These are phyloP conservation scores for Gnathonemus longibarbis DNA, from an alignment of 2,113 vertebrate species.

Conservation along the genomic window DNA sequence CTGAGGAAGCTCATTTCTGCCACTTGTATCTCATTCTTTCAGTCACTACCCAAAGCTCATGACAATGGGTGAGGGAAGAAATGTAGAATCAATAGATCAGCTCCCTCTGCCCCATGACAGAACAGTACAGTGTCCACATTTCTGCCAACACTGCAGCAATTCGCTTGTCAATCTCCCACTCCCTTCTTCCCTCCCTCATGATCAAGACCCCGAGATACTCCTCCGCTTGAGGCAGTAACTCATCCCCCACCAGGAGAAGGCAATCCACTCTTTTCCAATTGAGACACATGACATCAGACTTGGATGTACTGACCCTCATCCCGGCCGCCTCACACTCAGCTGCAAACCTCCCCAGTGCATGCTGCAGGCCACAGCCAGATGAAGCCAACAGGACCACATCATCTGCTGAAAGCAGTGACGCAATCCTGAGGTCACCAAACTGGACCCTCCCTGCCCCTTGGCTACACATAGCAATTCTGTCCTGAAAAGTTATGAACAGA, in stretches of 20 bases:
- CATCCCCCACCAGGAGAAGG: too few relatives aligned
- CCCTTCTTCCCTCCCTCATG: too few relatives aligned
- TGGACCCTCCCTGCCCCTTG: neutral
- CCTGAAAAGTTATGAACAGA: neutral
- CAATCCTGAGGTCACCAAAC: neutral
- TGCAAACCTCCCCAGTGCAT: neutral
- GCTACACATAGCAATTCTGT: neutral
- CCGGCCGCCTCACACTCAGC: neutral
- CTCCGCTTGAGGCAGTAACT: too few relatives aligned
- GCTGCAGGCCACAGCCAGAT: neutral
- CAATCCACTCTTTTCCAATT: neutral
- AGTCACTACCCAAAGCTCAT: neutral
- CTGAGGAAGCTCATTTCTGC: neutral
- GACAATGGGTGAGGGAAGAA: neutral
- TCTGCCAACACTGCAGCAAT: too few relatives aligned
- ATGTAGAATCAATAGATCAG: too few relatives aligned
- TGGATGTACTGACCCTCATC: neutral
- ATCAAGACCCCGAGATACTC: too few relatives aligned
- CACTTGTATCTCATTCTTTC: neutral
- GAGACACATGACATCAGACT: neutral
- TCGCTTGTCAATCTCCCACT: too few relatives aligned
- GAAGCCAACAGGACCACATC: neutral
- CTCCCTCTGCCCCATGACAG: neutral
- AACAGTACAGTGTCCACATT: neutral
- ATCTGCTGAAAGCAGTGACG: neutral